phyloP scores from a whole-genome alignment of 2,888 invertebrate species.

The Serrognathus titanus region DNA sequence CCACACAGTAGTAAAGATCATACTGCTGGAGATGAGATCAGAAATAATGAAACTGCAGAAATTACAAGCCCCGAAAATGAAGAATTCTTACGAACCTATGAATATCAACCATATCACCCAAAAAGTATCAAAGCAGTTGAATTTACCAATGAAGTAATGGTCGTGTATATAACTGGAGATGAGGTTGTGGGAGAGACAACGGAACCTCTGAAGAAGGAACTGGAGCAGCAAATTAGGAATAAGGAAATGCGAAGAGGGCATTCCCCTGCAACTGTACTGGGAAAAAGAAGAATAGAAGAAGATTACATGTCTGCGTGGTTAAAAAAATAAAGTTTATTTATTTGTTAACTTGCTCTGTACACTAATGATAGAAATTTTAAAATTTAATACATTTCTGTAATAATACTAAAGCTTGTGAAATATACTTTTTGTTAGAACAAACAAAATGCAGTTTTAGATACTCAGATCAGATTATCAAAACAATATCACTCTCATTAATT shows the following conservation, averaged over 20 bases:
- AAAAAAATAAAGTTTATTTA: slow-evolving; percentile 22
- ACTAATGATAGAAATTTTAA: too few species aligned
- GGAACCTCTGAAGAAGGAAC: slow-evolving; percentile 61
- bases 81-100: slow-evolving; percentile 22
- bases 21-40: slow-evolving; percentile 29
- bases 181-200: slow-evolving; percentile 49
- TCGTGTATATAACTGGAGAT: slow-evolving; percentile 62
- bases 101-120: slow-evolving; percentile 37
- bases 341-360: too few species aligned
- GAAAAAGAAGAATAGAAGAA: slow-evolving; percentile 22
- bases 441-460: too few species aligned
- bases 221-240: slow-evolving; percentile 62
- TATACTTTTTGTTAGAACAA: too few species aligned
- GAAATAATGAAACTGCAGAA: slow-evolving; percentile 9
- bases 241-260: slow-evolving; percentile 59
- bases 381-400: too few species aligned
- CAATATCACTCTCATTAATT: too few species aligned
- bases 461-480: too few species aligned
- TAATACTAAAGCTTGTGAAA: too few species aligned
- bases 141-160: slow-evolving; percentile 56
- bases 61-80: slow-evolving; percentile 7
- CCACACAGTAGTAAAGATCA: slow-evolving; percentile 22
- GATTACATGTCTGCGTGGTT: slow-evolving; percentile 31
- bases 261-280: slow-evolving; percentile 26
- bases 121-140: slow-evolving; percentile 49